phyloP scores from a whole-genome alignment of 2,888 invertebrate species.

The Spilarctia lutea region DNA sequence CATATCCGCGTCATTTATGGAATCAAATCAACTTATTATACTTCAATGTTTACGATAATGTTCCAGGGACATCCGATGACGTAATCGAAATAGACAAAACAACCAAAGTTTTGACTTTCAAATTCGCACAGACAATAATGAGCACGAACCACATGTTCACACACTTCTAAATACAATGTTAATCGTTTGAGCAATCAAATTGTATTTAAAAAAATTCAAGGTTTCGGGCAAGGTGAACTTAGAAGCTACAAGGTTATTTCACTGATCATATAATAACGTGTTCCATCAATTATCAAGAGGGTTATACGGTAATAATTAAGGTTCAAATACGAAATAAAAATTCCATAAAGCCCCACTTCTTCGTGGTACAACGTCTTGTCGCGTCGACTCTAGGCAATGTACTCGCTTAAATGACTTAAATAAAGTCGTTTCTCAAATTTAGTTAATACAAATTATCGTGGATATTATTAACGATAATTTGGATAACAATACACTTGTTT shows the following conservation, averaged over 20 bases:
- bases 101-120: constrained; percentile 44
- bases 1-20: constrained; percentile 48
- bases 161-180: constrained; percentile 60
- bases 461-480: background rate
- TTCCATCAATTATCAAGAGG: background rate
- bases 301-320: background rate
- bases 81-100: constrained; percentile 45
- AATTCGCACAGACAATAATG: constrained; percentile 55
- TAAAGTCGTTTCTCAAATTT: background rate
- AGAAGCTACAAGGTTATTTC: constrained; percentile 18
- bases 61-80: constrained; percentile 35
- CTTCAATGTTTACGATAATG: constrained; percentile 33
- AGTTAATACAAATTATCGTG: background rate
- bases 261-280: background rate
- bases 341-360: background rate
- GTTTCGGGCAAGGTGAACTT: constrained; percentile 57
- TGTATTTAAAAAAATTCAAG: constrained; percentile 61
- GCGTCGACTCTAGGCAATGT: background rate
- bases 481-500: background rate
- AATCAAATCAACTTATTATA: constrained; percentile 46
- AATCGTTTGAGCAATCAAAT: constrained; percentile 64
- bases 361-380: background rate
- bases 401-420: background rate
- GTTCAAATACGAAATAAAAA: background rate
- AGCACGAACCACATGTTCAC: constrained; percentile 57